These are phyloP conservation scores for Mercenaria mercenaria DNA, from an alignment of 1,140 invertebrate genomes.

Conservation along the genomic window DNA sequence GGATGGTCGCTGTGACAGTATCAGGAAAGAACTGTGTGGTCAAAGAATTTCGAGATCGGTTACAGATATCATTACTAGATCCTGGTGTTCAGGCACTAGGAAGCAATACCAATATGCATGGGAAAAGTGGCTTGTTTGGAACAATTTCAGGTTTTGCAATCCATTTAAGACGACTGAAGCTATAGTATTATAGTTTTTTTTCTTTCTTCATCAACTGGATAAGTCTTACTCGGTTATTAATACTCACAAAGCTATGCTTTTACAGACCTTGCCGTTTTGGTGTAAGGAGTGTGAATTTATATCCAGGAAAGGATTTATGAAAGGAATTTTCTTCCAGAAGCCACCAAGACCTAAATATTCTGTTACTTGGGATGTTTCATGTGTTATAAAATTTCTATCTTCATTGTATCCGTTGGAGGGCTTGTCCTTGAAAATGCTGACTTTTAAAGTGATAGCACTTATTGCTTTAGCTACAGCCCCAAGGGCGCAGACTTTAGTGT, in stretches of 20 bases:
- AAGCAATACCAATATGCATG: neutral
- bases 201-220: neutral
- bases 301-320: conserved; percentile 62
- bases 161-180: neutral
- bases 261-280: conserved; percentile 48
- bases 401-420: neutral
- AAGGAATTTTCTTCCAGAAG: conserved; percentile 64
- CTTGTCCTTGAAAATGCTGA: conserved; percentile 44
- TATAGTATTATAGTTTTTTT: neutral
- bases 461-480: conserved; percentile 28
- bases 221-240: neutral
- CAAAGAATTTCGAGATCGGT: neutral
- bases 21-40: conserved; percentile 13
- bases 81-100: neutral
- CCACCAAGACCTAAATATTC: conserved; percentile 43
- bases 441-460: conserved; percentile 28
- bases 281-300: conserved; percentile 23
- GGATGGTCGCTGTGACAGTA: neutral
- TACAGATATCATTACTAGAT: neutral
- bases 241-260: conserved; percentile 35
- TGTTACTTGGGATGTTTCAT: conserved; percentile 34
- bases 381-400: conserved; percentile 35
- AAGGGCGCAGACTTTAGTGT: conserved; percentile 38
- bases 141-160: neutral
- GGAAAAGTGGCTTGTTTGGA: neutral